Percentiles rank a stretch among this genome's conserved stretches.
Conservation (phyloP, 2,888 invertebrate genomes). For the Athetis lepigone region DNA sequence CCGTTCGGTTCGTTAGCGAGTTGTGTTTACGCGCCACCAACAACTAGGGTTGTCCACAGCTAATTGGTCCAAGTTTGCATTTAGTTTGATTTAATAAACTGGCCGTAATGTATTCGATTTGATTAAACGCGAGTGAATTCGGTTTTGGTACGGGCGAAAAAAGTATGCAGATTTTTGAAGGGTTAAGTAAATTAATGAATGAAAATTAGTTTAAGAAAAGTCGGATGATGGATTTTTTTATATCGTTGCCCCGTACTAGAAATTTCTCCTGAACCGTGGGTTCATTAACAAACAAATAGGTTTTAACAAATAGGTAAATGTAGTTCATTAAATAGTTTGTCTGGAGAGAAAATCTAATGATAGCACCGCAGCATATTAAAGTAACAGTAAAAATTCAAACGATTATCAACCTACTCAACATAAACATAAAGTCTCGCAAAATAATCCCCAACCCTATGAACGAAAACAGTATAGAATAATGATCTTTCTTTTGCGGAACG, state of each 20-base stretch:
- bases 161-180: neutral
- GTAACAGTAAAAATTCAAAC: too few species aligned
- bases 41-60: constrained; percentile 85
- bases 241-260: too few species aligned
- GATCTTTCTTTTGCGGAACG: constrained; percentile 77
- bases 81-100: constrained; percentile 73
- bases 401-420: neutral
- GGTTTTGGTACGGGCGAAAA: constrained; percentile 11
- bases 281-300: too few species aligned
- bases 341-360: too few species aligned
- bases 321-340: too few species aligned
- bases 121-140: constrained; percentile 29
- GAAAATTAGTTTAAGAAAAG: too few species aligned
- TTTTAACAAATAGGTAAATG: too few species aligned
- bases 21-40: constrained; percentile 88
- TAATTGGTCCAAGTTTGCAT: constrained; percentile 84
- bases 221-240: too few species aligned
- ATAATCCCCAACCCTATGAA: constrained; percentile 68
- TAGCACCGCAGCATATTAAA: too few species aligned
- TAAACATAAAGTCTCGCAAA: neutral
- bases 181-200: too few species aligned
- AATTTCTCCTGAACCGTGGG: too few species aligned
- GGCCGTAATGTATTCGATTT: constrained; percentile 56
- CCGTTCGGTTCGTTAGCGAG: constrained; percentile 89
- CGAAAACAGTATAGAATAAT: constrained; percentile 70